These are phyloP conservation scores for Notolepis coatsorum DNA, from an alignment of 2,797 vertebrate genomes.

Conservation along the genomic window DNA sequence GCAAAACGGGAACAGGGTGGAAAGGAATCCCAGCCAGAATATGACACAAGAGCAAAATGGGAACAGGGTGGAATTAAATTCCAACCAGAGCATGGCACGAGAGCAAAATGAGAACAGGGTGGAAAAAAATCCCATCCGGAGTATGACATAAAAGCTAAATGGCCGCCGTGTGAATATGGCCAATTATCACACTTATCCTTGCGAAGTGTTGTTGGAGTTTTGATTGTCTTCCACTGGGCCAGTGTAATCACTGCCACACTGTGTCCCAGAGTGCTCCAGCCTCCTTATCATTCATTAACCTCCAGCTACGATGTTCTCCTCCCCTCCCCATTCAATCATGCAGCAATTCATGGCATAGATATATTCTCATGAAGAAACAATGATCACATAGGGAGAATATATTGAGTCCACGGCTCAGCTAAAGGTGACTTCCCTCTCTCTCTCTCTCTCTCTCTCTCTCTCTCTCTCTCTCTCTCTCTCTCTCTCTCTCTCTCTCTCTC, in stretches of 20 bases:
- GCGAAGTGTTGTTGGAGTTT: conserved; percentile 60
- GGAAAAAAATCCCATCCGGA: no score
- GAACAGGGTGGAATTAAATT: no score
- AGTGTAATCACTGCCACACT: conserved; percentile 69
- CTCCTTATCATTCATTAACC: conserved; percentile 93
- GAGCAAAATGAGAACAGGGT: no score
- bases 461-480: conserved; percentile 81
- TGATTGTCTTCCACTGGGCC: conserved; percentile 60
- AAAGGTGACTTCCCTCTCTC: conserved; percentile 92
- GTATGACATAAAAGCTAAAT: no score
- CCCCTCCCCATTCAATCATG: conserved; percentile 72
- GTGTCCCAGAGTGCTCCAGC: conserved; percentile 71
- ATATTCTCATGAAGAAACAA: conserved; percentile 82
- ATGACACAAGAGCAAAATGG: no score
- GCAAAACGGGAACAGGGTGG: no score
- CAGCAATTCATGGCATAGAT: conserved; percentile 70
- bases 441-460: conserved; percentile 70
- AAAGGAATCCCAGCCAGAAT: no score
- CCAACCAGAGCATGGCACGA: no score
- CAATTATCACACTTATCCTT: conserved; percentile 60
- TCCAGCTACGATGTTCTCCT: conserved; percentile 71
- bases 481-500: conserved; percentile 64
- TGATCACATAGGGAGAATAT: conserved; percentile 79
- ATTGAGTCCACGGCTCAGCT: conserved; percentile 86
- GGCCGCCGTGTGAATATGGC: no score